These are phyloP conservation scores for Ochropacha duplaris DNA, from an alignment of 2,888 invertebrate genomes.

Conservation along the genomic window DNA sequence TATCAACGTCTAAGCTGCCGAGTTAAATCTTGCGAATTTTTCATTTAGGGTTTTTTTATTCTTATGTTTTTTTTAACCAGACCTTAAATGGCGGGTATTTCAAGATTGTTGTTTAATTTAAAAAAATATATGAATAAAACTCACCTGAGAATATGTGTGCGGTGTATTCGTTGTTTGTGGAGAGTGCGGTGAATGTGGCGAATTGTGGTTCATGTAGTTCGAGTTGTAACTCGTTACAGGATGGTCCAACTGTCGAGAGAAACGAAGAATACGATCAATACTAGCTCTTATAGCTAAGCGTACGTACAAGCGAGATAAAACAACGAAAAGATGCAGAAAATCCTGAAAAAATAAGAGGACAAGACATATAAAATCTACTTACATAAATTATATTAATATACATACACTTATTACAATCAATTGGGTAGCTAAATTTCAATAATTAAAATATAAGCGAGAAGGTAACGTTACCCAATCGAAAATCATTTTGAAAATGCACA, in stretches of 20 bases:
- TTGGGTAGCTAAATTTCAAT: not conserved
- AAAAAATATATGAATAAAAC: conserved; percentile 7
- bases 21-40: no score
- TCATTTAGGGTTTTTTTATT: no score
- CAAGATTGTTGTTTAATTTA: not conserved
- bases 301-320: conserved; percentile 46
- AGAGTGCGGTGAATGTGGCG: conserved; percentile 74
- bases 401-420: not conserved
- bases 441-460: conserved; percentile 1
- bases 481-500: not conserved
- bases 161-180: conserved; percentile 72
- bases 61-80: no score
- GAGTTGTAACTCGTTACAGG: conserved; percentile 71
- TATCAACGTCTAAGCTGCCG: no score
- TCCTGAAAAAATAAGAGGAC: conserved; percentile 39
- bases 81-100: no score
- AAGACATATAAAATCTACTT: conserved; percentile 24
- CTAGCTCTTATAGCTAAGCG: not conserved
- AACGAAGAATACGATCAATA: conserved; percentile 20
- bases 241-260: conserved; percentile 61
- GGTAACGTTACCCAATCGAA: not conserved
- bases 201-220: conserved; percentile 74
- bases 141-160: conserved; percentile 73
- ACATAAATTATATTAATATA: not conserved
- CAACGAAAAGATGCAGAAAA: conserved; percentile 47